These are phyloP conservation scores for Odontesthes bonariensis DNA, from an alignment of 2,113 vertebrate genomes.

Conservation along the genomic window DNA sequence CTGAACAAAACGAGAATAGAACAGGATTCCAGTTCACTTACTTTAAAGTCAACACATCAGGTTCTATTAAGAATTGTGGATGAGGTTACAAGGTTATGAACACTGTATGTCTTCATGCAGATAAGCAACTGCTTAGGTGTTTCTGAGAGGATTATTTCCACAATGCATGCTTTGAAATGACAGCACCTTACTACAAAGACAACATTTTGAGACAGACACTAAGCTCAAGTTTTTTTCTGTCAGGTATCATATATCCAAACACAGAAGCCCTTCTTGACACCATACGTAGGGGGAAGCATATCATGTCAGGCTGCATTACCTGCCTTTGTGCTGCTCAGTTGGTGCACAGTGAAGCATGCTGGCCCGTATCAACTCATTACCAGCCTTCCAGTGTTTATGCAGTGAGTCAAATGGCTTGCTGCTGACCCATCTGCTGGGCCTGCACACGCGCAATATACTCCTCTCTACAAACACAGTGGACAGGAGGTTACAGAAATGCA, in stretches of 20 bases:
- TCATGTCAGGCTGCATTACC: slow-evolving; percentile 4
- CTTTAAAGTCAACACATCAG: too few relatives aligned
- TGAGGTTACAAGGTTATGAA: background rate
- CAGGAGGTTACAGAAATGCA: slow-evolving; percentile 11
- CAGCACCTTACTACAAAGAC: background rate
- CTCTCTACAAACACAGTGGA: background rate
- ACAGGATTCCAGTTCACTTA: too few relatives aligned
- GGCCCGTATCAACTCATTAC: slow-evolving; percentile 53
- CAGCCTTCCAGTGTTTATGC: slow-evolving; percentile 43
- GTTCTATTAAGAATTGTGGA: too few relatives aligned
- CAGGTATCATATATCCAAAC: background rate
- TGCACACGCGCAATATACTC: slow-evolving; percentile 10
- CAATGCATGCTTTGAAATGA: background rate
- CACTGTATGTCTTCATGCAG: background rate
- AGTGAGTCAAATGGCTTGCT: slow-evolving; percentile 44
- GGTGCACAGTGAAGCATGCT: background rate
- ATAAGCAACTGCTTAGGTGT: slow-evolving; percentile 2
- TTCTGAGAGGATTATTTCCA: slow-evolving; percentile 12
- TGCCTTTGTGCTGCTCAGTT: slow-evolving; percentile 10
- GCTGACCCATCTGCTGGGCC: slow-evolving; percentile 58
- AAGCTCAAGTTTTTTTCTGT: slow-evolving; percentile 14
- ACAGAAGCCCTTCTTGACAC: slow-evolving; percentile 1
- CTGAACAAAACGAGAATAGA: too few relatives aligned
- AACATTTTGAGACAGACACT: slow-evolving; percentile 7
- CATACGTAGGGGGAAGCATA: background rate